These are phyloP conservation scores for Pavo muticus DNA, from an alignment of 2,113 vertebrate species.

Conservation along the genomic window DNA sequence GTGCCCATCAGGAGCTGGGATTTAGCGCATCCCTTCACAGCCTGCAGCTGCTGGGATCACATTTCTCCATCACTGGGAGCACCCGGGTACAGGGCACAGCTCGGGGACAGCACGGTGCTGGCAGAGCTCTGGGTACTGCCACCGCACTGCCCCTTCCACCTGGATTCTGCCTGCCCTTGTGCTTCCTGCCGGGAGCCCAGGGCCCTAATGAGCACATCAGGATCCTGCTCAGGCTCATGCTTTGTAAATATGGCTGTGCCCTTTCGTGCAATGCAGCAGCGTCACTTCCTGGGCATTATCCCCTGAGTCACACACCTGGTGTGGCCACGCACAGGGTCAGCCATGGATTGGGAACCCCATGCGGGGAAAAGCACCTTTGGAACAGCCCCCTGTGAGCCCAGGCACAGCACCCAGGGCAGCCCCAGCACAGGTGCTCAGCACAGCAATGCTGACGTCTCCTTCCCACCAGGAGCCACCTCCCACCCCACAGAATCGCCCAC, in stretches of 20 bases:
- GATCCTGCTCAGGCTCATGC: not conserved
- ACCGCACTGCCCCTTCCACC: fast-evolving
- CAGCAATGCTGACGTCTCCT: not conserved
- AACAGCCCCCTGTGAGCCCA: fast-evolving
- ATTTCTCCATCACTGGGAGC: not conserved
- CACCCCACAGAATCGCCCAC: not conserved
- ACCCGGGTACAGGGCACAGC: fast-evolving
- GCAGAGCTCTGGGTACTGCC: not conserved
- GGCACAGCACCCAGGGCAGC: not conserved
- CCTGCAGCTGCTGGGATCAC: not conserved
- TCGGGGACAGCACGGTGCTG: not conserved
- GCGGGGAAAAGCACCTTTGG: fast-evolving
- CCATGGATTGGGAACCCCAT: fast-evolving
- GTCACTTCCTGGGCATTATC: conserved; percentile 54
- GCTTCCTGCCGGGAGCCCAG: not conserved
- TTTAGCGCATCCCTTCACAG: not conserved
- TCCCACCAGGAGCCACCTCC: not conserved
- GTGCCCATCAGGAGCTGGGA: fast-evolving
- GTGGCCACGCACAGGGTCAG: not conserved
- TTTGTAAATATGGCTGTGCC: not conserved
- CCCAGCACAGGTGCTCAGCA: not conserved
- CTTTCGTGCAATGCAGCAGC: not conserved
- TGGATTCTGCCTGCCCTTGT: fast-evolving
- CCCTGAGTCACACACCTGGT: conserved; percentile 17
- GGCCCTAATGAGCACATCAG: not conserved